phyloP scores from a whole-genome alignment of 1,140 invertebrate species.

The silkworm (Bombyx mori) region DNA sequence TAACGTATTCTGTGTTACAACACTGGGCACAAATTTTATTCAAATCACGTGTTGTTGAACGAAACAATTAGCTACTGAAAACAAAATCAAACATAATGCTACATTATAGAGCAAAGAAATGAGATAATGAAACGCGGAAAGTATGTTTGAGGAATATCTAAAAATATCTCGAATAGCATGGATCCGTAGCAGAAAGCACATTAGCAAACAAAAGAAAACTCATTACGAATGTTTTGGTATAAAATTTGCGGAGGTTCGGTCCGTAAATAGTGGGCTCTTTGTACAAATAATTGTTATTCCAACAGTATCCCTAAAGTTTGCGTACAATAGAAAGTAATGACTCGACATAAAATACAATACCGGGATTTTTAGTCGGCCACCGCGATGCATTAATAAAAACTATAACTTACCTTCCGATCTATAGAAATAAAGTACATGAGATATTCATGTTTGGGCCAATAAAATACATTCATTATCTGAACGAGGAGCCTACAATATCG shows the following conservation, averaged over 20 bases:
- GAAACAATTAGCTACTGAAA: no score
- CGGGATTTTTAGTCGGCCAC: conserved; percentile 9
- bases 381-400: background rate
- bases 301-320: conserved; percentile 18
- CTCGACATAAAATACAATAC: conserved; percentile 18
- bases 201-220: conserved; percentile 9
- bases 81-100: no score
- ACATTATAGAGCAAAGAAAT: no score
- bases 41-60: no score
- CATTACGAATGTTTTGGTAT: conserved; percentile 13
- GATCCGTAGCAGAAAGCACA: no score
- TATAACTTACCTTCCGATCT: background rate
- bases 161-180: no score
- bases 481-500: conserved; percentile 45
- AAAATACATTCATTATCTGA: conserved; percentile 50
- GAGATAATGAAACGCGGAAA: no score
- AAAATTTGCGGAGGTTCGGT: conserved; percentile 4
- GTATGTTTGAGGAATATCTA: no score
- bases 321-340: conserved; percentile 26
- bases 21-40: no score
- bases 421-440: conserved; percentile 21
- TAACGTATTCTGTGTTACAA: no score
- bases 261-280: conserved; percentile 7
- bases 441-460: conserved; percentile 27
- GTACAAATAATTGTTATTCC: conserved; percentile 12